Conservation (phyloP, 2,888 invertebrate species). For the Philereme vetulata region DNA sequence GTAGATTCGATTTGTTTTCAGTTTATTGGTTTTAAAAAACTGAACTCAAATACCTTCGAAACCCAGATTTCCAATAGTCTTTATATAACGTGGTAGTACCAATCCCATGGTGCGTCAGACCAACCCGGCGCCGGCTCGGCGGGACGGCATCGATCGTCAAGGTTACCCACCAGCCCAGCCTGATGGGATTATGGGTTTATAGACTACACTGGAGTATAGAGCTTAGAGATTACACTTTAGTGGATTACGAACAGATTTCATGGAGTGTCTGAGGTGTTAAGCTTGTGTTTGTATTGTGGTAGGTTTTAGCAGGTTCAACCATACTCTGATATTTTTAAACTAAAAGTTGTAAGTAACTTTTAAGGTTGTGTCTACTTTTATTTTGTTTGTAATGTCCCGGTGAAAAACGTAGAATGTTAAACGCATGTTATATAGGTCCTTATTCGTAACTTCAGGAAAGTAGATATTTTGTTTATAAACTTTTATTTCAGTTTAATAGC, state of each 20-base stretch:
- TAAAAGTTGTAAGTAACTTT: too few relatives aligned
- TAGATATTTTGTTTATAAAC: too few relatives aligned
- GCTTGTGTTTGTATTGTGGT: neutral
- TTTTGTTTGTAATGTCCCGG: too few relatives aligned
- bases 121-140: conserved; percentile 55
- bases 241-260: neutral
- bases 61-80: conserved; percentile 6
- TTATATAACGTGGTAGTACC: conserved; percentile 38
- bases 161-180: conserved; percentile 66
- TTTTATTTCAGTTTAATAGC: too few relatives aligned
- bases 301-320: too few relatives aligned
- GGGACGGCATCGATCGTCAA: conserved; percentile 77
- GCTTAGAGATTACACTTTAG: conserved; percentile 12
- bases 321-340: too few relatives aligned
- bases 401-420: too few relatives aligned
- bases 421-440: too few relatives aligned
- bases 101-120: conserved; percentile 55
- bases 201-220: conserved; percentile 25
- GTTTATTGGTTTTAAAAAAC: too few relatives aligned
- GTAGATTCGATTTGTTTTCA: too few relatives aligned
- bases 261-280: neutral
- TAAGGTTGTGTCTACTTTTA: too few relatives aligned
- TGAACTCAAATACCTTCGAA: neutral
- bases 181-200: conserved; percentile 47
- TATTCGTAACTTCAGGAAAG: too few relatives aligned